These are phyloP conservation scores for Acromyrmex heyeri DNA, from an alignment of 1,140 invertebrate species.

Conservation along the genomic window DNA sequence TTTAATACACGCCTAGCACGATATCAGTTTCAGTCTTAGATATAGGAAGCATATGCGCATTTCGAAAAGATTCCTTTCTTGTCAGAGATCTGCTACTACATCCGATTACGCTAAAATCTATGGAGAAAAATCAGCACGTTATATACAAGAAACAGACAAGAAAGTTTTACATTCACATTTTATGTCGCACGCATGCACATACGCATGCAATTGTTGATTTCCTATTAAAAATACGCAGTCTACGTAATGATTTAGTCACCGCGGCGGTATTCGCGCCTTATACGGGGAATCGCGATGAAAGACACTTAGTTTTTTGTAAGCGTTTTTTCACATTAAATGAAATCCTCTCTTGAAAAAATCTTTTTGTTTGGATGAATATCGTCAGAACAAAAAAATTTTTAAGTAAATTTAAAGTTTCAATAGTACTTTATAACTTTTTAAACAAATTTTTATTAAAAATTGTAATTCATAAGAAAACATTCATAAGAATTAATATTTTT, in stretches of 20 bases:
- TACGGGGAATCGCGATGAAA: too few relatives aligned
- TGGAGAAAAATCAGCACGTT: not conserved
- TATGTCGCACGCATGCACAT: too few relatives aligned
- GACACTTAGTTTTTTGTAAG: too few relatives aligned
- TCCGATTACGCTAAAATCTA: slow-evolving; percentile 15
- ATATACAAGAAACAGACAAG: not conserved
- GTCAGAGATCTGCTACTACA: slow-evolving; percentile 5
- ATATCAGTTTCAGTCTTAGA: slow-evolving; percentile 46
- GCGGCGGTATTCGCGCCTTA: not conserved
- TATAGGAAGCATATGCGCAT: slow-evolving; percentile 38
- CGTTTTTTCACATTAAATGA: too few relatives aligned
- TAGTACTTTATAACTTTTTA: too few relatives aligned
- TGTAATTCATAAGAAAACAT: too few relatives aligned
- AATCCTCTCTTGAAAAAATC: too few relatives aligned
- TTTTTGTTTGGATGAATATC: too few relatives aligned
- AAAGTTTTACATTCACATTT: slow-evolving; percentile 5
- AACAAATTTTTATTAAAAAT: too few relatives aligned
- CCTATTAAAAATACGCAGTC: slow-evolving; percentile 45
- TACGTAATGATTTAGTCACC: not conserved
- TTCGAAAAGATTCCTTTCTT: slow-evolving; percentile 19
- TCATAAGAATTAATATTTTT: too few relatives aligned
- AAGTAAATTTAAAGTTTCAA: too few relatives aligned
- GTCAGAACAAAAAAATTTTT: too few relatives aligned
- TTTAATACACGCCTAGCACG: not conserved
- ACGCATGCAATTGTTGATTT: not conserved